Conservation (phyloP, 2,113 vertebrate species). For the Petromus typicus region DNA sequence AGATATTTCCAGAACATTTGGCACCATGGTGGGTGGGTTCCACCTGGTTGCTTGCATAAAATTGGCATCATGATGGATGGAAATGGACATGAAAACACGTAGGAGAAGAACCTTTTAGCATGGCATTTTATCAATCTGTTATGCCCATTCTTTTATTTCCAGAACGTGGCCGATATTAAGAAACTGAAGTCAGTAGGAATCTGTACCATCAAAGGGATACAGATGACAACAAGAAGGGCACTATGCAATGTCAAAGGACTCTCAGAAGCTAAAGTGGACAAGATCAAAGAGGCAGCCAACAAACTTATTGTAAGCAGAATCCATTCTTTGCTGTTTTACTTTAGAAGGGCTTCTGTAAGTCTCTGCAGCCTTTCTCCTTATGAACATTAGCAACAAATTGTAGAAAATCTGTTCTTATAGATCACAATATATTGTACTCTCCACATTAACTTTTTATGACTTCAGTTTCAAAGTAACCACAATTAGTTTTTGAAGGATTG, state of each 20-base stretch:
- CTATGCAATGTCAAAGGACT: conserved; percentile 97
- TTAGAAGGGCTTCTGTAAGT: background rate
- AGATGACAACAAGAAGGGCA: conserved; percentile 97
- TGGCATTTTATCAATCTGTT: conserved; percentile 70
- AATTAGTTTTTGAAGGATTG: conserved; percentile 42
- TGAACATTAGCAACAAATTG: background rate
- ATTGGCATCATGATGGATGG: conserved; percentile 71
- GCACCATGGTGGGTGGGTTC: conserved; percentile 65
- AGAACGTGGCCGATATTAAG: conserved; percentile 98
- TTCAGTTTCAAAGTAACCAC: background rate
- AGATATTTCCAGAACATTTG: conserved; percentile 70
- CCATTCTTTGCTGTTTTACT: conserved; percentile 30
- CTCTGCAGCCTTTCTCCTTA: conserved; percentile 30
- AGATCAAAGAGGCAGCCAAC: conserved; percentile 99
- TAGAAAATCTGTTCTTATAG: background rate
- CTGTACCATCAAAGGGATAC: conserved; percentile 98
- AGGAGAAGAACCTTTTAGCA: conserved; percentile 55
- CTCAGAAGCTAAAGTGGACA: conserved; percentile 99
- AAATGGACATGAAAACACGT: conserved; percentile 47
- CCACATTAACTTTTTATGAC: conserved; percentile 27
- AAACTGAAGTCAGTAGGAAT: conserved; percentile 98
- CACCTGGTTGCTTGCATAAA: conserved; percentile 71
- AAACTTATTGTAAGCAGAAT: conserved; percentile 93
- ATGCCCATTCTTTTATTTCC: conserved; percentile 75
- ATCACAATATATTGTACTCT: background rate